Conservation (phyloP, 1,140 invertebrate species). For the Eupeodes corollae region DNA sequence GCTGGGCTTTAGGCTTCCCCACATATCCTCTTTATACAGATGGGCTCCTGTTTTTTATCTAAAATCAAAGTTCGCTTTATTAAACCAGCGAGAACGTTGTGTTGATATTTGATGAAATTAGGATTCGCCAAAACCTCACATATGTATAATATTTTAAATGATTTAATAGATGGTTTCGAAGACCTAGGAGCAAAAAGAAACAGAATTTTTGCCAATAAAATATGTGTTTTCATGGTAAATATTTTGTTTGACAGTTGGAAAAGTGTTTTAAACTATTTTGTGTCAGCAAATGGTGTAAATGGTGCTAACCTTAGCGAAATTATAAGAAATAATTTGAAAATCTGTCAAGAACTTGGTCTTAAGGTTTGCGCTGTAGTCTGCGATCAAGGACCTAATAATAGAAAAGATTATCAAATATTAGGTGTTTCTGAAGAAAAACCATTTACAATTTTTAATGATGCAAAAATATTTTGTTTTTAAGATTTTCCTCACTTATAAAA, state of each 20-base stretch:
- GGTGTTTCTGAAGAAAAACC: not conserved
- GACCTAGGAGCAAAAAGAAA: not conserved
- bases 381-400: not conserved
- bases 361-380: not conserved
- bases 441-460: not conserved
- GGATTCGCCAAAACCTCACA: not conserved
- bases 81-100: not conserved
- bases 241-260: not conserved
- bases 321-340: not conserved
- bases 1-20: not conserved
- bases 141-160: not conserved
- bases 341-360: not conserved
- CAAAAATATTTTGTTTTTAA: not conserved
- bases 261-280: not conserved
- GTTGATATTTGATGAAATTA: not conserved
- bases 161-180: not conserved
- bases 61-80: not conserved
- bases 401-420: not conserved
- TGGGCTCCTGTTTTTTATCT: not conserved
- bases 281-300: not conserved
- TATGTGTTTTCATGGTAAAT: not conserved
- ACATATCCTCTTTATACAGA: not conserved
- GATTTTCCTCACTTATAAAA: not conserved
- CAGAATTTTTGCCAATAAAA: not conserved
- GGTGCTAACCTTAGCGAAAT: not conserved